These are phyloP conservation scores for Ibidorhyncha struthersii DNA, from an alignment of 2,113 vertebrate genomes.

Conservation along the genomic window DNA sequence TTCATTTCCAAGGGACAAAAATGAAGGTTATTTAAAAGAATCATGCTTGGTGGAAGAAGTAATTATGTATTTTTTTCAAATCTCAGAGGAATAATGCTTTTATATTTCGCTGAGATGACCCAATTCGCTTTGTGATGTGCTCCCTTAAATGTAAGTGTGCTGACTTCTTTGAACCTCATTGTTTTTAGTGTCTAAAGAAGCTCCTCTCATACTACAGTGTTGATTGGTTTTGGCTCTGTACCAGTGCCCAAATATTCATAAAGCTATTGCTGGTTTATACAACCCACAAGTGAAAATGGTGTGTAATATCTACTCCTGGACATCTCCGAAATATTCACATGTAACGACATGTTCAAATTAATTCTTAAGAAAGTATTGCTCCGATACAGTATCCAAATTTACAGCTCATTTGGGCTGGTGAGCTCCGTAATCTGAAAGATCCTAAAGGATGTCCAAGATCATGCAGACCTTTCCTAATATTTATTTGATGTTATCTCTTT, in stretches of 20 bases:
- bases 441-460: background rate
- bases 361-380: background rate
- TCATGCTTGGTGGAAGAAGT: conserved; percentile 76
- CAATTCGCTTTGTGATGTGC: conserved; percentile 59
- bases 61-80: conserved; percentile 78
- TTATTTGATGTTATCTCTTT: background rate
- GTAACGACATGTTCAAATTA: background rate
- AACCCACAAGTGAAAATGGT: background rate
- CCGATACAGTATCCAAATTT: background rate
- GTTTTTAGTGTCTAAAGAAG: conserved; percentile 57
- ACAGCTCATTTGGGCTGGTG: background rate
- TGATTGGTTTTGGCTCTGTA: conserved; percentile 40
- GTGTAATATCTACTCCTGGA: background rate
- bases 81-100: conserved; percentile 75
- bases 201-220: background rate
- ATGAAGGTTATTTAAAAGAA: conserved; percentile 82
- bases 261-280: background rate
- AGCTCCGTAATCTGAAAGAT: background rate
- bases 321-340: background rate
- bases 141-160: conserved; percentile 67
- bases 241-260: background rate
- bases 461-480: background rate
- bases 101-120: conserved; percentile 73
- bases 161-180: conserved; percentile 49
- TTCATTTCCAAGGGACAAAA: conserved; percentile 79